Base-by-base conservation (phyloP, 2,797 vertebrate species). In the Myoxocephalus aenaeus region DNA sequence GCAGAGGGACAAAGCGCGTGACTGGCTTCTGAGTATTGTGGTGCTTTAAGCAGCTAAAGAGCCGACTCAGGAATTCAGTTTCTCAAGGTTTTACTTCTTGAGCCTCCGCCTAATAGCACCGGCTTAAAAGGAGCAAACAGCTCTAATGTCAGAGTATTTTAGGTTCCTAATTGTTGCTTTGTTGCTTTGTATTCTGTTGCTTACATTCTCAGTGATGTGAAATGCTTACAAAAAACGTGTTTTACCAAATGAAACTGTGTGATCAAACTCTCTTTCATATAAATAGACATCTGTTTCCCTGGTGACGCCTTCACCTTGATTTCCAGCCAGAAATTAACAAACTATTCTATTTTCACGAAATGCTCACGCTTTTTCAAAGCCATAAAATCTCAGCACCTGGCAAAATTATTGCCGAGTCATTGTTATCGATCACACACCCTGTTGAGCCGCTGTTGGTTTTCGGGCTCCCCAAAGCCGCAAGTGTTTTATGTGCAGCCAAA, bases 321-420 rank as follows among this genome's bases (percentile, higher is more conserved):
- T 20, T 11, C 29, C 46, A 58, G 40, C 61, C 78, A 81, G 36
- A 73, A 73, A 65, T 29, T 4, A 44, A 44, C 14, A 15, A 44
- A 15, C 5, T 2, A 32, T 44, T 65, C 17, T 15, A 0, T 64
- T 70, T 73, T 56, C 38, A 38, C 7, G 5, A 42, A 46, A 63
- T 18, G 18, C 8, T 67, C 18, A 48, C 36, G 59, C 11, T 36
- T 80, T 79, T 27, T 57, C 17, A 68, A 78, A 70, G 70, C 58
- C 44, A 36, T 67, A 59, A 64, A 73, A 75, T 56, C 65, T 62
- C 27, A 38, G 65, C 46, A 22, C 34, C 57, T 67, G 36, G 29
- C 57, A 58, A 61, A 71, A 53, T 42, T 34, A 79, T 77, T 1
- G n/a, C 6, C 42, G 73, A 83, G 44, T 68, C 58, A 25, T 42